Evolutionary conservation across 2,797 vertebrate species (phyloP).

Genomic region (Sparidentex hasta): DNA sequence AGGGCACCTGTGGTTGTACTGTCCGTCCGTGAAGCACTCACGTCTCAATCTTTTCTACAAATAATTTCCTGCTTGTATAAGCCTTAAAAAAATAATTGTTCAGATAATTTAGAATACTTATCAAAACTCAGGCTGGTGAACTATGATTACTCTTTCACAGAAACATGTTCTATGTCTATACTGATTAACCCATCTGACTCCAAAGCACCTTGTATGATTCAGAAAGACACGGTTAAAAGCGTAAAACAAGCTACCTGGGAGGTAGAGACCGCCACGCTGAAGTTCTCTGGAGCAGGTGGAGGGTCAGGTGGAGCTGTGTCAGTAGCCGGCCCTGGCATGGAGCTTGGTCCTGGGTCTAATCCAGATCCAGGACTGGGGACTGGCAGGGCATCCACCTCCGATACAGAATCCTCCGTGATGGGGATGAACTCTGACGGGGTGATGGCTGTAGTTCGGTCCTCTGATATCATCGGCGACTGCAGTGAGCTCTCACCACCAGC

Average conservation of each 20-base stretch:
- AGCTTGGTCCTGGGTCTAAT: constrained; percentile 33
- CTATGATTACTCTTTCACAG: too few relatives aligned
- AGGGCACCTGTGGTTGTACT: constrained; percentile 22
- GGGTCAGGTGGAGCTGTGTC: constrained; percentile 52
- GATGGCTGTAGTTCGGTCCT: constrained; percentile 93
- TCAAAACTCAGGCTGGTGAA: not conserved
- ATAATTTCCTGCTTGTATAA: constrained; percentile 9
- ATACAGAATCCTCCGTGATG: constrained; percentile 94
- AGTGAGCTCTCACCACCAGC: constrained; percentile 89
- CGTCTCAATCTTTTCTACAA: not conserved
- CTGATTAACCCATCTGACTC: not conserved
- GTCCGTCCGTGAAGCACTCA: not conserved
- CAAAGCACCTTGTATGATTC: not conserved
- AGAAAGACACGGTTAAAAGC: not conserved
- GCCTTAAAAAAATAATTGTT: not conserved
- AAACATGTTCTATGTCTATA: not conserved
- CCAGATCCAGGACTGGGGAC: constrained; percentile 82
- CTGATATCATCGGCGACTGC: constrained; percentile 93
- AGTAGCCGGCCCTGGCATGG: constrained; percentile 33
- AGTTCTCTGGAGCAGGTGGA: constrained; percentile 77
- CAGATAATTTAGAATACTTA: not conserved
- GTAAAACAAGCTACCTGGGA: constrained; percentile 80
- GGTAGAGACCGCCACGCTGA: constrained; percentile 85
- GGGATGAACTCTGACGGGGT: constrained; percentile 95
- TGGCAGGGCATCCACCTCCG: constrained; percentile 91